Percentiles rank a stretch among this genome's conserved stretches.
Conservation (phyloP, 2,888 invertebrate genomes). For the Luperina nickerlii region DNA sequence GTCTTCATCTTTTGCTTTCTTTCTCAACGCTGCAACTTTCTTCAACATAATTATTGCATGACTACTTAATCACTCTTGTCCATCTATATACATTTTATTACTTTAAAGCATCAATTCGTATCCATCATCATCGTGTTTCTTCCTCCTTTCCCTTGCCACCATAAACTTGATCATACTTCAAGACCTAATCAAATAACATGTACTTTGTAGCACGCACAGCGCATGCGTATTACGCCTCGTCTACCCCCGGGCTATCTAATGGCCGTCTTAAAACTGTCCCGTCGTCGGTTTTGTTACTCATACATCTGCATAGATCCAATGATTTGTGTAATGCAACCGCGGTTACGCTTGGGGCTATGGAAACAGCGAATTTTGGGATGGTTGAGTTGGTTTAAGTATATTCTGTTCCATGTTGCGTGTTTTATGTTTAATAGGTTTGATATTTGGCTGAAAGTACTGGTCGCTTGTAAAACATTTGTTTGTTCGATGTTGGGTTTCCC, state of each 20-base stretch:
- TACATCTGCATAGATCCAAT: constrained; percentile 65
- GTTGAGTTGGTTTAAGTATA: neutral
- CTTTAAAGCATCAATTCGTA: neutral
- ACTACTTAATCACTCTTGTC: neutral
- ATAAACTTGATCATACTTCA: constrained; percentile 10
- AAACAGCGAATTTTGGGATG: constrained; percentile 36
- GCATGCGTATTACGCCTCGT: constrained; percentile 13
- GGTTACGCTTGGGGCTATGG: constrained; percentile 55
- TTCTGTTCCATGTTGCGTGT: neutral
- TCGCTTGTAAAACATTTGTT: neutral
- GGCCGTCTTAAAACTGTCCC: constrained; percentile 57
- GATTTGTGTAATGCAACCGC: constrained; percentile 66
- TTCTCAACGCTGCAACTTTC: neutral
- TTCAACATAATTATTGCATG: neutral
- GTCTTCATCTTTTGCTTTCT: neutral
- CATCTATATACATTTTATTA: neutral
- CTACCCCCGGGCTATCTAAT: constrained; percentile 40
- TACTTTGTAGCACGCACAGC: constrained; percentile 14
- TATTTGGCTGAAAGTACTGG: neutral
- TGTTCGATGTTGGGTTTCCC: neutral
- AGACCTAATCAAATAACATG: constrained; percentile 22
- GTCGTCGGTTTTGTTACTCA: constrained; percentile 51
- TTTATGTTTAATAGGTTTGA: neutral
- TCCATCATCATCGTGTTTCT: neutral
- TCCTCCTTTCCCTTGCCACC: neutral